Base-by-base conservation (phyloP, 2,113 vertebrate species). In the Antigone vipio region DNA sequence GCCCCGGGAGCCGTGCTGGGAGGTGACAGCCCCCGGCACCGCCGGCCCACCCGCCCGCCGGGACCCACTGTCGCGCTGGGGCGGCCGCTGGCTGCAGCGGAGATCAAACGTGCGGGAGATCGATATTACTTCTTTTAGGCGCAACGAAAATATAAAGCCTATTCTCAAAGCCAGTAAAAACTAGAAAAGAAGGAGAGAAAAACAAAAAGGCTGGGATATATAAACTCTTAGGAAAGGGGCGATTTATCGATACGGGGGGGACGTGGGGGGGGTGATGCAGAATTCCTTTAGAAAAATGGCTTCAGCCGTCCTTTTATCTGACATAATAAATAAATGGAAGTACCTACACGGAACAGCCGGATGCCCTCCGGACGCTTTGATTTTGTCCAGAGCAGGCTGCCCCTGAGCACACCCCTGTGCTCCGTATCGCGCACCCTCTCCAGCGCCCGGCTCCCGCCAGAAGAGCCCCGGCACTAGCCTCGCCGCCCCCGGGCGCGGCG, bases 261-360 rank as follows among this genome's bases (percentile, higher is more conserved):
- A 11, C 11, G 7, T 8, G 22, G 5, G 9, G 23, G 9, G 5
- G 5, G 15, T 32, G 44, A 45, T 40, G 45, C 35, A 60, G 42
- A 88, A 92, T 90, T 93, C 82, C 83, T 73, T 82, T 55, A 60
- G 90, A 88, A 94, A 92, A 93, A 56, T n/a, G 12, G 3, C 23
- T 90, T 21, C 50, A 45, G 44, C 12, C 3, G 19, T 60, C 19
- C 50, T 88, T 92, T 74, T 55, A 64, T 60, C 60, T 60, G 82
- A 23, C 77, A 40, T 27, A n/a, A 60, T 9, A 91, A 76, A 63
- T 34, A 73, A 73, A n/a, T 68, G 44, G 32, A 67, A 75, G 71
- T 12, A 45, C 44, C 71, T n/a, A 55, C 56, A 18, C 0, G 34
- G 67, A 92, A 35, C 30, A 50, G 76, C 29, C 18, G 45, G 11